Evolutionary conservation across 2,113 vertebrate genomes (phyloP).

Genomic region (Paradisaea rubra): DNA sequence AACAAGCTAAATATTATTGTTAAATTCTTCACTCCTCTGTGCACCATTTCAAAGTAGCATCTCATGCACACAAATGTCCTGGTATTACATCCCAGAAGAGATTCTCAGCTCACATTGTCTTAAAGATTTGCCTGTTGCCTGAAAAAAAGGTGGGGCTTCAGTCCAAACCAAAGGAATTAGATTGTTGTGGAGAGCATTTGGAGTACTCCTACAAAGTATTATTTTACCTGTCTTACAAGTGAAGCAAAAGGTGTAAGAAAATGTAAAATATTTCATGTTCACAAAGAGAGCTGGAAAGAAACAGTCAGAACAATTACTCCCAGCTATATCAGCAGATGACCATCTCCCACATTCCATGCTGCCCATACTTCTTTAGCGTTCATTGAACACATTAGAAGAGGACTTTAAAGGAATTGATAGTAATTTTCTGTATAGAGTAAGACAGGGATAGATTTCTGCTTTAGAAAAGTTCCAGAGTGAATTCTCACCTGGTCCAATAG

Average conservation of each 20-base stretch:
- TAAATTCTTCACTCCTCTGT: not conserved
- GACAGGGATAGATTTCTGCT: not conserved
- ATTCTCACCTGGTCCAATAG: not conserved
- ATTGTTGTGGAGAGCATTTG: not conserved
- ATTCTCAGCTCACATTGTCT: not conserved
- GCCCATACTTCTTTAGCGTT: not conserved
- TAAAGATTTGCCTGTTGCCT: not conserved
- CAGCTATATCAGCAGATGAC: not conserved
- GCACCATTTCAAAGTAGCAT: not conserved
- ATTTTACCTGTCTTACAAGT: not conserved
- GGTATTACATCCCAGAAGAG: not conserved
- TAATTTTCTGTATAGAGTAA: not conserved
- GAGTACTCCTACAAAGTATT: not conserved
- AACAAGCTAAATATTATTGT: not conserved
- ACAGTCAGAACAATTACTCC: not conserved
- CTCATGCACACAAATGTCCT: not conserved
- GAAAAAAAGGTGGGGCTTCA: not conserved
- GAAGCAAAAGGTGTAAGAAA: not conserved
- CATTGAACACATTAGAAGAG: not conserved
- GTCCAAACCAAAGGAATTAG: not conserved
- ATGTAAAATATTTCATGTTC: not conserved
- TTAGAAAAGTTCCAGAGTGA: not conserved
- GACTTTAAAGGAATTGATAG: not conserved
- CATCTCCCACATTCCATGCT: not conserved
- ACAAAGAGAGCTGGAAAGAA: not conserved